These are phyloP conservation scores for Scaptodrosophila lebanonensis DNA, from an alignment of 1,140 invertebrate genomes.

Conservation along the genomic window DNA sequence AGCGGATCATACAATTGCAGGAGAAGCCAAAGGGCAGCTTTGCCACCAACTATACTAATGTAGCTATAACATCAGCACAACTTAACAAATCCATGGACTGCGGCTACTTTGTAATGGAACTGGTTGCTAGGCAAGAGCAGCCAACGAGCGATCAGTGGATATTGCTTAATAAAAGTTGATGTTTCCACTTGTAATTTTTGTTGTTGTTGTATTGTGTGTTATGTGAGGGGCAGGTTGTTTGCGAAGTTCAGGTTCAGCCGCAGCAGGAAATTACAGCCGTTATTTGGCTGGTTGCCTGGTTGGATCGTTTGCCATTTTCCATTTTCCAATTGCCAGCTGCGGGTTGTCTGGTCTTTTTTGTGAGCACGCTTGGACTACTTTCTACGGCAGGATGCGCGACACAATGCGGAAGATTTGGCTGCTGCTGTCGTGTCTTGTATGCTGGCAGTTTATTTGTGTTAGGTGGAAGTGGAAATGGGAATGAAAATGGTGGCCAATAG, in stretches of 20 bases:
- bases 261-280: conserved; percentile 50
- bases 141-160: neutral
- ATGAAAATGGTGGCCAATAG: conserved; percentile 13
- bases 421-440: conserved; percentile 9
- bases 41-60: no score
- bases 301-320: no score
- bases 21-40: no score
- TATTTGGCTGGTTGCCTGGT: neutral
- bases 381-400: conserved; percentile 65
- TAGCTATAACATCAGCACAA: no score
- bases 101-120: no score
- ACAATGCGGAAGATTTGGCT: conserved; percentile 58
- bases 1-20: no score
- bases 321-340: conserved; percentile 26
- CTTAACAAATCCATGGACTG: no score
- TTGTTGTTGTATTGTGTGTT: neutral
- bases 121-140: conserved; percentile 15
- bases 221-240: neutral
- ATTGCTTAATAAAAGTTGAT: conserved; percentile 30
- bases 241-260: conserved; percentile 72
- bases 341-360: conserved; percentile 44
- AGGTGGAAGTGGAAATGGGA: conserved; percentile 44
- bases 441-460: conserved; percentile 22
- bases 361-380: conserved; percentile 63
- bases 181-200: conserved; percentile 22